Evolutionary conservation across 2,113 vertebrate species (phyloP).

Genomic region (Dasypus novemcinctus): DNA sequence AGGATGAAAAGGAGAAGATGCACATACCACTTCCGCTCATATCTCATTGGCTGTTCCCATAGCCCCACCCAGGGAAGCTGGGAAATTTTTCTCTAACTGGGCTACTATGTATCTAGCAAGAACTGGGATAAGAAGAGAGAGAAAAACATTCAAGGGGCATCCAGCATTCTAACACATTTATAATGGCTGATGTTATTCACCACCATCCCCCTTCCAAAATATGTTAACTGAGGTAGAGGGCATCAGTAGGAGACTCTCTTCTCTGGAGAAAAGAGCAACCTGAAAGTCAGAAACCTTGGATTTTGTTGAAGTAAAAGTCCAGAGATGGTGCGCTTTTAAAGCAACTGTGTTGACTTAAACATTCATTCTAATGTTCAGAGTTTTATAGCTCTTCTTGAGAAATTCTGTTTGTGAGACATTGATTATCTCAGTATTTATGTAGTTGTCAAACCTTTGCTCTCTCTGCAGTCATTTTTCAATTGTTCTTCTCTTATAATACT

Average conservation of each 20-base stretch:
- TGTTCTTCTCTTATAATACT: slow-evolving; percentile 5
- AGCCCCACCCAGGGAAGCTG: neutral
- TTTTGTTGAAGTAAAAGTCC: neutral
- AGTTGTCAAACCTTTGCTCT: neutral
- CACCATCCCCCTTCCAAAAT: neutral
- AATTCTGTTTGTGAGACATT: neutral
- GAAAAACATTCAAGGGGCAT: neutral
- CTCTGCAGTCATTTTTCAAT: neutral
- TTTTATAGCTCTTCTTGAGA: slow-evolving; percentile 18
- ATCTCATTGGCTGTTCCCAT: neutral
- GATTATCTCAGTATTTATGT: slow-evolving; percentile 1
- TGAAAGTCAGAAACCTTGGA: neutral
- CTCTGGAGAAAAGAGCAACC: neutral
- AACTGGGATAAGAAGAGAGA: neutral
- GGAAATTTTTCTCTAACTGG: neutral
- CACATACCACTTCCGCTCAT: neutral
- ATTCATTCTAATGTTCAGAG: slow-evolving; percentile 42
- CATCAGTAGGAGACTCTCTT: neutral
- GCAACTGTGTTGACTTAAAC: neutral
- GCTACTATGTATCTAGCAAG: neutral
- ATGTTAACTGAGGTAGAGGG: neutral
- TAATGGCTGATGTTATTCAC: neutral
- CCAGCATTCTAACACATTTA: neutral
- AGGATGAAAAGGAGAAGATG: neutral
- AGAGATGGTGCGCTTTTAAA: neutral